Conservation (phyloP, 2,797 vertebrate species). For the Potorous gilbertii region DNA sequence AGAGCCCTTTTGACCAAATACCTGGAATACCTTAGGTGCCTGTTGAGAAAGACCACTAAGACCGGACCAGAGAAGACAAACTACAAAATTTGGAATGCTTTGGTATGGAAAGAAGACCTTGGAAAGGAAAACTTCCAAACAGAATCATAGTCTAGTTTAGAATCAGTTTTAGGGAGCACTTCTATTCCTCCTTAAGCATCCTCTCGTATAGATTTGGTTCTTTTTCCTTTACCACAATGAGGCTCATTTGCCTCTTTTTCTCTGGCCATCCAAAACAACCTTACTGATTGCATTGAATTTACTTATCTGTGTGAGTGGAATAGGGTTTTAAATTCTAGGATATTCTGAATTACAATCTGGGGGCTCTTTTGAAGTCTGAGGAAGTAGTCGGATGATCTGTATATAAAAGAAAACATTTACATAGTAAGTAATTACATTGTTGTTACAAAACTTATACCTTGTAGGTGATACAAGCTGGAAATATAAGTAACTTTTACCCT, state of each 20-base stretch:
- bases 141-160: not conserved
- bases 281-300: not conserved
- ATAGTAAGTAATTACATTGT: not conserved
- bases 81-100: slow-evolving; percentile 35
- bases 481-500: not conserved
- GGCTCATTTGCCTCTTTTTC: not conserved
- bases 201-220: not conserved
- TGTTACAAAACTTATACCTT: not conserved
- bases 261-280: not conserved
- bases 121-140: not conserved
- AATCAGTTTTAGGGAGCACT: not conserved
- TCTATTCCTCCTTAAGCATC: not conserved
- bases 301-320: not conserved
- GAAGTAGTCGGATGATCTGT: not conserved
- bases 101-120: slow-evolving; percentile 47
- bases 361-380: not conserved
- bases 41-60: not conserved
- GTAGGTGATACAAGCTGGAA: not conserved
- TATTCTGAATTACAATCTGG: not conserved
- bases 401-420: not conserved
- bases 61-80: slow-evolving; percentile 32
- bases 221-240: not conserved
- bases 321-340: not conserved
- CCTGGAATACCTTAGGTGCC: not conserved
- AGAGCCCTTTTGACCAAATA: slow-evolving; percentile 52